Evolutionary conservation across 2,797 vertebrate genomes (phyloP).

Genomic region (Tokudaia tokunoshimensis): DNA sequence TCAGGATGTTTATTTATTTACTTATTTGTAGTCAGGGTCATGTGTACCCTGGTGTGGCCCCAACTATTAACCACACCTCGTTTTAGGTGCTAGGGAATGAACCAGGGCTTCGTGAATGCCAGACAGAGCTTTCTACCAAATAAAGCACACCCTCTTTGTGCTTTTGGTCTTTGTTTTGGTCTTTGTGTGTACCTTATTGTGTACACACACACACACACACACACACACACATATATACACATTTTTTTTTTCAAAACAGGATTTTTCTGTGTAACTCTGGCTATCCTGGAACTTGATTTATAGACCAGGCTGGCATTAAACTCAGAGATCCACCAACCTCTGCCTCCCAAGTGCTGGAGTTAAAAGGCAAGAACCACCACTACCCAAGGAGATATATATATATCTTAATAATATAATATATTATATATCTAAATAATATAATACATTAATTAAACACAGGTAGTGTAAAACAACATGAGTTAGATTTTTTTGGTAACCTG

Average conservation of each 20-base stretch:
- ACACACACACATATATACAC: not conserved
- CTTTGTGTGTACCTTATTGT: not conserved
- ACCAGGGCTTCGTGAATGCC: not conserved
- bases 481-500: constrained; percentile 32
- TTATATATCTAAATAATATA: too few species aligned
- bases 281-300: not conserved
- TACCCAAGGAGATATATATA: too few species aligned
- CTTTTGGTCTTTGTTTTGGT: not conserved
- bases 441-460: not conserved
- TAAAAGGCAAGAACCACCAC: too few species aligned
- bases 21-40: not conserved
- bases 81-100: not conserved
- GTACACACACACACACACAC: too few species aligned
- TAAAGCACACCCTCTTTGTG: not conserved
- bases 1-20: not conserved
- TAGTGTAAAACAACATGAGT: constrained; percentile 47
- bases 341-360: not conserved
- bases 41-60: too few species aligned
- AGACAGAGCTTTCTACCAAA: not conserved
- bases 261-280: not conserved
- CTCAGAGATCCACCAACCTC: not conserved
- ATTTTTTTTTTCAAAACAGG: too few species aligned
- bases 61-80: not conserved
- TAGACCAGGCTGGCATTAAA: not conserved
- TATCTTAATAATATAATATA: too few species aligned